phyloP scores from a whole-genome alignment of 92 coral and sea anemone genomes.

The Phenganax marumi region DNA sequence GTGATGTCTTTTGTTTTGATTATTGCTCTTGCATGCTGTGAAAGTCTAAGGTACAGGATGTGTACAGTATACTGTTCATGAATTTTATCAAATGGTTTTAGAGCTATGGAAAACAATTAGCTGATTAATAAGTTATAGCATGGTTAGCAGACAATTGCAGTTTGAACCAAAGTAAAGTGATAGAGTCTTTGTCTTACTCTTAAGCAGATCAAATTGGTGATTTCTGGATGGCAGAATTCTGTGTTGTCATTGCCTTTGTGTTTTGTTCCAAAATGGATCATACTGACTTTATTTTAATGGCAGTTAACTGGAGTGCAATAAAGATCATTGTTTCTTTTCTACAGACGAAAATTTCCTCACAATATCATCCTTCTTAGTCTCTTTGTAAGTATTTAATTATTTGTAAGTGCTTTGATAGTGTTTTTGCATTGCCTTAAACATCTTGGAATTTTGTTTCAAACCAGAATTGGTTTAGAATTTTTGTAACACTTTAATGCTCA shows the following conservation, averaged over 20 bases:
- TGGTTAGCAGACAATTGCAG: no score
- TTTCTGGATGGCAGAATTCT: background rate
- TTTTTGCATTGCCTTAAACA: background rate
- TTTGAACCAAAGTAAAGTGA: no score
- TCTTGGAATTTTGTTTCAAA: background rate
- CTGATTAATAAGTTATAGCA: no score
- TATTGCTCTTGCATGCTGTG: conserved; percentile 98
- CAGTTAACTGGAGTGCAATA: background rate
- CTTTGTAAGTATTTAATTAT: conserved; percentile 69
- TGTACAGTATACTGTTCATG: no score
- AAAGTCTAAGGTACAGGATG: conserved; percentile 68
- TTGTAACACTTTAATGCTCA: background rate
- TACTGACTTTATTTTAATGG: background rate
- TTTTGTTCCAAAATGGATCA: background rate
- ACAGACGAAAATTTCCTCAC: conserved; percentile 84
- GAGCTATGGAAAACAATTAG: no score
- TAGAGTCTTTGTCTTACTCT: no score
- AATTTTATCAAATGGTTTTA: no score
- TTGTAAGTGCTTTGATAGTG: background rate
- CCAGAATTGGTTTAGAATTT: background rate
- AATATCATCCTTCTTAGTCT: conserved; percentile 75
- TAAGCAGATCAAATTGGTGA: no score
- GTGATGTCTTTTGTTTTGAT: conserved; percentile 91
- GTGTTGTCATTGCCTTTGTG: background rate
- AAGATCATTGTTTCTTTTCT: conserved; percentile 5